These are phyloP conservation scores for Lophotis ruficrista DNA, from an alignment of 2,113 vertebrate species.

Conservation along the genomic window DNA sequence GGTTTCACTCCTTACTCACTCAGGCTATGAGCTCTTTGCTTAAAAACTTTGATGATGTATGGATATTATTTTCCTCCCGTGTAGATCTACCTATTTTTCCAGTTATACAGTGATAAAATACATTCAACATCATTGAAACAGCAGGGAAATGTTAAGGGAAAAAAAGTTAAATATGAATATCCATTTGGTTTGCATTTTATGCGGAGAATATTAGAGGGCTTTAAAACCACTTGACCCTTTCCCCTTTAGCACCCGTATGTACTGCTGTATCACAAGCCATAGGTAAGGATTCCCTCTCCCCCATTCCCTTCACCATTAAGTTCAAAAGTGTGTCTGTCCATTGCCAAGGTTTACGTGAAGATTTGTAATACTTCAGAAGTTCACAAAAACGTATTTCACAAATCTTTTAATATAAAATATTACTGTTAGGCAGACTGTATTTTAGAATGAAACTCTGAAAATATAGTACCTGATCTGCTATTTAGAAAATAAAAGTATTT, in stretches of 20 bases:
- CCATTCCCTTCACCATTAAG: not conserved
- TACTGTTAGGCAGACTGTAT: not conserved
- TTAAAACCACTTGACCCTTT: not conserved
- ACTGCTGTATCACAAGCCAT: not conserved
- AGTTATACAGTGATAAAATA: not conserved
- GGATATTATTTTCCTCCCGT: not conserved
- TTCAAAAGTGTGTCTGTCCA: not conserved
- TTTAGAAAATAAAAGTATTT: not conserved
- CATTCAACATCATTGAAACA: not conserved
- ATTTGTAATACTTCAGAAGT: not conserved
- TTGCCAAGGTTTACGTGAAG: not conserved
- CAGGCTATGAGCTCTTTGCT: not conserved
- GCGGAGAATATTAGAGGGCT: not conserved
- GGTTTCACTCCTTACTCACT: not conserved
- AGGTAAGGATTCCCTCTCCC: not conserved
- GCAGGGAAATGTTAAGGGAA: not conserved
- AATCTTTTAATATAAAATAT: not conserved
- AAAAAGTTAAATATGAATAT: not conserved
- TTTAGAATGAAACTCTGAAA: not conserved
- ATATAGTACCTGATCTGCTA: not conserved
- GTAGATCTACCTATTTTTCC: not conserved
- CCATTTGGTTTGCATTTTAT: not conserved
- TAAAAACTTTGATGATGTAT: not conserved
- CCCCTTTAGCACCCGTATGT: not conserved
- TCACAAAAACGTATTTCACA: not conserved